Evolutionary conservation across 2,797 vertebrate genomes (phyloP), one percentile per base, ranked within the genome.

Genomic region (Halcyon leucocephala): DNA sequence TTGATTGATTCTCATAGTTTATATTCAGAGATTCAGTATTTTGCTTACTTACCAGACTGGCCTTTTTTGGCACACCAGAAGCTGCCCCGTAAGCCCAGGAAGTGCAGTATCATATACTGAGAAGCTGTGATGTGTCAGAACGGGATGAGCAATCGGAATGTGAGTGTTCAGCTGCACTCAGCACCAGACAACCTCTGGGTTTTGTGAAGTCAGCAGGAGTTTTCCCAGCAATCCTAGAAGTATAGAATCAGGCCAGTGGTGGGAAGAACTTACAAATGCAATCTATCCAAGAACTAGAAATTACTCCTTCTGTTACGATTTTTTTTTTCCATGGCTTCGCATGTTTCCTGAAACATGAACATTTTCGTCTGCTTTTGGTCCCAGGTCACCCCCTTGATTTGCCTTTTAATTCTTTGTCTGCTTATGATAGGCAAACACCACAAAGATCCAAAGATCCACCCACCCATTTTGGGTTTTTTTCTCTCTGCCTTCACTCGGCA

Each of bases 131-230:
- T 14, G 28, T 51, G 10, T 72, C 46, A 19, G 69, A 81, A 62
- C 0, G 6, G 70, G 69, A 51, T 66, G 82, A 83, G 42, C 87
- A 81, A 71, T 74, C 54, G 21, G 51, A 76, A 37, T 22, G 20
- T 26, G 60, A 84, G 64, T 26, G 67, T 85, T 91, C 65, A 62
- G 73, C 85, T 69, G 72, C 41, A 62, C 76, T 93, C 87, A 70
- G 62, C 72, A 72, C 66, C 64, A 64, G 76, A n/a, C 58, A 72
- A 88, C 39, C 57, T 55, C 80, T 72, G 85, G n/a, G 24, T 86
- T 95, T 87, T 81, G 89, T 83, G 82, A 88, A 90, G 76, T 76
- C 82, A 95, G 61, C 55, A 51, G 67, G 77, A 82, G 35, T 58
- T 93, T 66, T 74, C 89, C 73, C 90, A 86, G 11, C 73, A 78